Evolutionary conservation across 2,888 invertebrate genomes (phyloP), one percentile per base, ranked within the genome.

Genomic region (Psylliodes chrysocephalus): DNA sequence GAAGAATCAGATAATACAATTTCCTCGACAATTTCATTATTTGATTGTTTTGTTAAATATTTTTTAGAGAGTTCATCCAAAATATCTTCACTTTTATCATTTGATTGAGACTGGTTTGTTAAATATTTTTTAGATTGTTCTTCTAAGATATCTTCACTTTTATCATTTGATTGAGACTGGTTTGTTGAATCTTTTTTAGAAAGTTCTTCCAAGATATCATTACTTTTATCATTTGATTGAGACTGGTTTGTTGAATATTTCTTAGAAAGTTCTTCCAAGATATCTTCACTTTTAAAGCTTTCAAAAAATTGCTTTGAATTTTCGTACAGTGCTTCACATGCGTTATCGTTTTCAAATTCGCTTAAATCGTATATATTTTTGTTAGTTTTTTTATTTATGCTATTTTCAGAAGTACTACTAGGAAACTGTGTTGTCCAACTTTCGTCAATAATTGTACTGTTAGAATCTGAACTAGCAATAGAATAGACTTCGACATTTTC

Each of bases 361-460:
- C 17, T 42, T 15, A 54, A 54, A 42, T 54, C 33, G 4, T 54
- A 54, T 12, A 54, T 42, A 6, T 42, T 54, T 7, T 52, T 52
- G 12, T 33, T 33, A 33, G 33, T n/a, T n/a, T 33, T 33, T 35
- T 5, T 8, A 30, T 8, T 10, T 8, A 2, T 30, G 2, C 4
- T 30, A 30, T 30, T 30, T 30, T 30, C 8, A 2, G 30, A 30
- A 2, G 10, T 30, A 30, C 6, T 30, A 10, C 10, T 30, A 8
- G 30, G 2, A 33, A 33, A 33, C 10, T 2, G 5, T 8, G 3
- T 33, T 33, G 33, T 7, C 3, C 8, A 33, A 33, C 2, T 33
- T 33, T 33, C 33, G 33, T 33, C 10, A 33, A 33, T 33, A 10
- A 33, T 33, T 2, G 33, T 33, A n/a, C n/a, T n/a, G n/a, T 33